Evolutionary conservation across 2,888 invertebrate genomes (phyloP).

Genomic region (Caenorhabditis afra): DNA sequence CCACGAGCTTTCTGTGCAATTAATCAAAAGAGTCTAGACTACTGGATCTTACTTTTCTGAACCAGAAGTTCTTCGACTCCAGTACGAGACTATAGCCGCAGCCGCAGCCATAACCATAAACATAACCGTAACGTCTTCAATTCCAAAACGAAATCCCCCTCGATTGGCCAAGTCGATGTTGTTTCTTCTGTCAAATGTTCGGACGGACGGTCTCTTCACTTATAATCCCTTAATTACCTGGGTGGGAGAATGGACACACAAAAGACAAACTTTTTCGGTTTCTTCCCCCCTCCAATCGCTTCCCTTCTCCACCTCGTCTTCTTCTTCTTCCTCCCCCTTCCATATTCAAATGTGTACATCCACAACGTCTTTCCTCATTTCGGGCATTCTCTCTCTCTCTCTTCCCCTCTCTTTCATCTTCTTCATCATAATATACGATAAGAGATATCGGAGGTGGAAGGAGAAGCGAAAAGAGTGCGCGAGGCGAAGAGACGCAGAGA

Average conservation of each 20-base stretch:
- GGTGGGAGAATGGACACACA: conserved; percentile 3
- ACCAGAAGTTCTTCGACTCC: too few species aligned
- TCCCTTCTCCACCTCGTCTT: too few species aligned
- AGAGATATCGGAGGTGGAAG: conserved; percentile 36
- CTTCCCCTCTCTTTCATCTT: not conserved
- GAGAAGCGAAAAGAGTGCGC: not conserved
- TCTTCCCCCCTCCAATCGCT: conserved; percentile 12
- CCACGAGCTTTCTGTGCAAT: too few species aligned
- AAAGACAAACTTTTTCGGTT: conserved; percentile 19
- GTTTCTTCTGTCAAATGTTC: conserved; percentile 10
- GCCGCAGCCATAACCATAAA: too few species aligned
- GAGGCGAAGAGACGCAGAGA: conserved; percentile 4
- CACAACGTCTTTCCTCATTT: conserved; percentile 25
- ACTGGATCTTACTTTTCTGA: too few species aligned
- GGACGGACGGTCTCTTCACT: conserved; percentile 25
- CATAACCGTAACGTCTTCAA: not conserved
- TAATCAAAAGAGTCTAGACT: too few species aligned
- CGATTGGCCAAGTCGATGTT: not conserved
- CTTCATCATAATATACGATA: conserved; percentile 57
- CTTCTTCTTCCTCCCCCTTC: too few species aligned
- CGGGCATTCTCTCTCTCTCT: conserved; percentile 6
- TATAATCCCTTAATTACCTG: conserved; percentile 52
- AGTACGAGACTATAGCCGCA: too few species aligned
- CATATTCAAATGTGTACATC: conserved; percentile 41
- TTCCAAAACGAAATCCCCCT: not conserved